Evolutionary conservation across 2,113 vertebrate species (phyloP).

Genomic region (Stegostoma tigrinum): DNA sequence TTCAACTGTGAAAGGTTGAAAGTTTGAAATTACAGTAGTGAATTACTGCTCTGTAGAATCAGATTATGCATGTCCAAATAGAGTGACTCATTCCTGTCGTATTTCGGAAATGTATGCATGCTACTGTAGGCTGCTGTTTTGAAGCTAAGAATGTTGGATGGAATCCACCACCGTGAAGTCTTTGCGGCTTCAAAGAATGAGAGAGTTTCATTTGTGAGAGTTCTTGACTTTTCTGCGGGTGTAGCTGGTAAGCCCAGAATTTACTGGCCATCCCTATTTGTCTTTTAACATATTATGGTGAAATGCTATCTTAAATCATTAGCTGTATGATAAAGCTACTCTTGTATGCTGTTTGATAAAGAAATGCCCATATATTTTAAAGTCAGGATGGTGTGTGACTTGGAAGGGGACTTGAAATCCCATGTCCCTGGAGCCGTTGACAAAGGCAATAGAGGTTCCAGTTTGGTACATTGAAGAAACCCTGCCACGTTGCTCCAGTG

Average conservation of each 20-base stretch:
- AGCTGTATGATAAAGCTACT: not conserved
- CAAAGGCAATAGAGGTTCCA: no score
- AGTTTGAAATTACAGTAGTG: not conserved
- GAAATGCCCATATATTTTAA: not conserved
- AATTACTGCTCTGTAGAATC: not conserved
- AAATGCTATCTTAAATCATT: not conserved
- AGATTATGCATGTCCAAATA: not conserved
- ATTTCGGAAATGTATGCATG: not conserved
- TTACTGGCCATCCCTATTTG: not conserved
- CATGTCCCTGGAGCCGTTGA: no score
- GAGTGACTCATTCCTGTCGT: not conserved
- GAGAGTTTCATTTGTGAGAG: not conserved
- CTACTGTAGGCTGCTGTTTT: not conserved
- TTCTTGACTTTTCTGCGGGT: constrained; percentile 10
- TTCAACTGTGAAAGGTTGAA: not conserved
- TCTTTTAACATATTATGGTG: not conserved
- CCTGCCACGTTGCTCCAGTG: no score
- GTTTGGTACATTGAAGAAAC: no score
- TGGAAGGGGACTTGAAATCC: not conserved
- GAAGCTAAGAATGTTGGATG: constrained; percentile 22
- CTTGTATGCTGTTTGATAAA: not conserved
- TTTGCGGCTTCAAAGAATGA: not conserved
- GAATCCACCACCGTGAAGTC: not conserved
- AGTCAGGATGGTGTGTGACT: not conserved
- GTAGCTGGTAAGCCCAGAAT: not conserved